Evolutionary conservation across 2,113 vertebrate genomes (phyloP).

Genomic region (Podocnemis expansa): DNA sequence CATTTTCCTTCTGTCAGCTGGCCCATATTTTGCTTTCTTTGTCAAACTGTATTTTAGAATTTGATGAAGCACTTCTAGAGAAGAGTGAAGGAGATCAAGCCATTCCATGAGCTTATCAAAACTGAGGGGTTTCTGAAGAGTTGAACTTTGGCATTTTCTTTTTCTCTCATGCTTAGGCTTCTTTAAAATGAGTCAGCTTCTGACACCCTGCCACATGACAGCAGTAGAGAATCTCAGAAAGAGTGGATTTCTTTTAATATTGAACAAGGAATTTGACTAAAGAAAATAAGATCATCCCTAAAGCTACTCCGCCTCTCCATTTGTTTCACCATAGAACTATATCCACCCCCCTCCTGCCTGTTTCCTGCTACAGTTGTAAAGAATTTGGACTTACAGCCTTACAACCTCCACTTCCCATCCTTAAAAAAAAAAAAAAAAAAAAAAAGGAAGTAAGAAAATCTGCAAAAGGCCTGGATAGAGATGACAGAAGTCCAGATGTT

Average conservation of each 20-base stretch:
- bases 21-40: not conserved
- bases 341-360: not conserved
- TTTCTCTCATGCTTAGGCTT: not conserved
- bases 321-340: not conserved
- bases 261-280: not conserved
- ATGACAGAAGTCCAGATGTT: slow-evolving; percentile 29
- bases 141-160: not conserved
- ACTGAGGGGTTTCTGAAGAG: not conserved
- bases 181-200: not conserved
- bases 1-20: not conserved
- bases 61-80: not conserved
- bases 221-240: not conserved
- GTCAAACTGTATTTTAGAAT: not conserved
- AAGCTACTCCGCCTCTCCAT: not conserved
- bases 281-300: not conserved
- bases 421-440: not conserved
- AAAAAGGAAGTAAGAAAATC: slow-evolving; percentile 1
- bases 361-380: not conserved
- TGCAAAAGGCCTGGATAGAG: slow-evolving; percentile 23
- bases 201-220: not conserved
- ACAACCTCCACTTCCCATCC: not conserved
- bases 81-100: not conserved
- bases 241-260: not conserved
- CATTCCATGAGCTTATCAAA: not conserved
- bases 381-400: not conserved